These are phyloP conservation scores for Gambusia affinis DNA, from an alignment of 2,113 vertebrate genomes.

Conservation along the genomic window DNA sequence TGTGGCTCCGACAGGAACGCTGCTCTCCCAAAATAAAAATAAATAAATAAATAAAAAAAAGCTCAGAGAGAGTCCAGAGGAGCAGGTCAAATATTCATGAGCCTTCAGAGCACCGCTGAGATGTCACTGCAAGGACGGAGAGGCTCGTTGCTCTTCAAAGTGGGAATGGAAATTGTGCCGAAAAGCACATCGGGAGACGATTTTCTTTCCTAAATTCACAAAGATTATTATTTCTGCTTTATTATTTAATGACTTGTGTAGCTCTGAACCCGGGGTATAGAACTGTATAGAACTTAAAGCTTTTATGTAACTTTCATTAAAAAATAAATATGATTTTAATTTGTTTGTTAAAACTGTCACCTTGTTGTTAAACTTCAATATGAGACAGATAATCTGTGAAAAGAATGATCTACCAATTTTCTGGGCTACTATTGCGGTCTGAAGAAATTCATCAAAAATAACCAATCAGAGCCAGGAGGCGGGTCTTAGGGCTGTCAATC, in stretches of 20 bases:
- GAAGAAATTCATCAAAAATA: too few relatives aligned
- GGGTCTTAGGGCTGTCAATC: too few relatives aligned
- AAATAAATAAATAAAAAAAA: background rate
- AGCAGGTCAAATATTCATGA: constrained; percentile 46
- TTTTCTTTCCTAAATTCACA: background rate
- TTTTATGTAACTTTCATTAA: too few relatives aligned
- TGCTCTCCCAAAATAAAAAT: background rate
- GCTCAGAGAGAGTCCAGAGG: background rate
- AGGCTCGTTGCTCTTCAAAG: constrained; percentile 19
- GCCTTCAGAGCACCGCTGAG: constrained; percentile 17
- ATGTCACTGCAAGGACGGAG: constrained; percentile 18
- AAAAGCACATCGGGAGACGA: constrained; percentile 4
- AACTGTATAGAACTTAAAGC: background rate
- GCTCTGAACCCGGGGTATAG: background rate
- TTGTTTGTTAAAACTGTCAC: too few relatives aligned
- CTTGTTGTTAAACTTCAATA: too few relatives aligned
- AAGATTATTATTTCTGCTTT: background rate
- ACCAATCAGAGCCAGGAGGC: too few relatives aligned
- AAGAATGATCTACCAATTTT: too few relatives aligned
- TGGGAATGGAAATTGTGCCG: background rate
- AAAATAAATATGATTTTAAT: too few relatives aligned
- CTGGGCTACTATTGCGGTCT: too few relatives aligned
- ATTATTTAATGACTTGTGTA: background rate
- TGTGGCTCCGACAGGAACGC: background rate
- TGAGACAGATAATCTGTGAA: too few relatives aligned